phyloP scores from a whole-genome alignment of 2,113 vertebrate species.

The Kobus ellipsiprymnus region DNA sequence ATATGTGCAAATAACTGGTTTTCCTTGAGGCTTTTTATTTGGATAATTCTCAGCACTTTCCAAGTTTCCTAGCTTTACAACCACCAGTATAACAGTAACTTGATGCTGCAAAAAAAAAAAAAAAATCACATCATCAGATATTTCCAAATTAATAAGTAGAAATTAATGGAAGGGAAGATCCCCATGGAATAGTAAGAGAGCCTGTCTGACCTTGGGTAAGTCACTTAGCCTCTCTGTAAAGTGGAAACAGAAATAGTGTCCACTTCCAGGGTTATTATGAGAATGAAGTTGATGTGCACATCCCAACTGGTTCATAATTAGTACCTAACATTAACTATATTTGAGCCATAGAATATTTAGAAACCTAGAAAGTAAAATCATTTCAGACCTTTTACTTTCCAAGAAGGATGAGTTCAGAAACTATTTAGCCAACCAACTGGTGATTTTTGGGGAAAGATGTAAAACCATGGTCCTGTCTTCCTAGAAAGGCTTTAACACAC shows the following conservation, averaged over 20 bases:
- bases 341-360: background rate
- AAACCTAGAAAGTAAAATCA: constrained; percentile 8
- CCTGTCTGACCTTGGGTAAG: constrained; percentile 8
- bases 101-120: constrained; percentile 23
- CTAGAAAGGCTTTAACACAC: constrained; percentile 14
- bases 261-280: background rate
- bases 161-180: background rate
- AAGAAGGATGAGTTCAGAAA: constrained; percentile 1
- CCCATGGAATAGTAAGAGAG: background rate
- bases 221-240: constrained; percentile 22
- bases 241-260: background rate
- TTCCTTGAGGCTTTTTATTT: constrained; percentile 19
- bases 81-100: background rate
- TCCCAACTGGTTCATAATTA: background rate
- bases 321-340: background rate
- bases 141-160: constrained; percentile 7
- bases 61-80: constrained; percentile 20
- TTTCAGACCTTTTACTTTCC: constrained; percentile 6
- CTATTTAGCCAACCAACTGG: background rate
- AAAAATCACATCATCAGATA: background rate
- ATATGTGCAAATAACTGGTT: constrained; percentile 9
- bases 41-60: background rate
- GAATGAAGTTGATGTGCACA: background rate
- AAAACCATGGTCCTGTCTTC: background rate
- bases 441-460: background rate